Percentiles rank a stretch among this genome's conserved stretches.
These are phyloP conservation scores for Parapsyche elsis DNA, from an alignment of 1,140 invertebrate genomes.

Conservation along the genomic window DNA sequence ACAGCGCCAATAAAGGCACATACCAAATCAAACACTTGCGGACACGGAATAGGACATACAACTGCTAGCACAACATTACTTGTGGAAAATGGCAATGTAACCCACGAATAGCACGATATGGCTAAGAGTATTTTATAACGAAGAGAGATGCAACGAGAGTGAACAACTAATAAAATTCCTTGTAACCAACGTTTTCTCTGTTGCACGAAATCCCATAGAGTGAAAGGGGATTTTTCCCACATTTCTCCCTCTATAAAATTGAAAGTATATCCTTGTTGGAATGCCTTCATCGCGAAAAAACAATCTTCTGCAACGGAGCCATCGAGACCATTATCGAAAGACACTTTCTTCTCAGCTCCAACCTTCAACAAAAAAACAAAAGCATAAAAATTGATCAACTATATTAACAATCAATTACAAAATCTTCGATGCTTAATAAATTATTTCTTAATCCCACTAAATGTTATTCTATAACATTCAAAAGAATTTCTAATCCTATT, in stretches of 20 bases:
- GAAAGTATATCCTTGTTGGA: constrained; percentile 85
- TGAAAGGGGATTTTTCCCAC: constrained; percentile 98
- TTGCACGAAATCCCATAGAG: constrained; percentile 93
- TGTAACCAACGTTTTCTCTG: constrained; percentile 97
- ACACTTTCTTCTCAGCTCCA: constrained; percentile 87
- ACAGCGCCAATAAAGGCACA: constrained; percentile 91
- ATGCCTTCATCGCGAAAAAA: constrained; percentile 95
- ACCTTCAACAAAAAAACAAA: constrained; percentile 71
- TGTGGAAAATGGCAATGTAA: constrained; percentile 91
- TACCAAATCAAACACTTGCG: constrained; percentile 82
- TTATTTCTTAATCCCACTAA: too few species aligned
- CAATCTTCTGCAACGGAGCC: constrained; percentile 98
- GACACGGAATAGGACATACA: constrained; percentile 88
- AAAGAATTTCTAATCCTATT: too few species aligned
- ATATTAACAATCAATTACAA: neutral
- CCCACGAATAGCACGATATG: constrained; percentile 95
- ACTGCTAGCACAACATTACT: constrained; percentile 88
- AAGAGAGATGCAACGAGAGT: constrained; percentile 86
- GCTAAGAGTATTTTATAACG: constrained; percentile 85
- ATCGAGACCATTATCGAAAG: constrained; percentile 95
- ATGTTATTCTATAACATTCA: too few species aligned
- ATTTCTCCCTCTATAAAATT: constrained; percentile 97
- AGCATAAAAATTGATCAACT: constrained; percentile 10
- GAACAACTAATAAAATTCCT: constrained; percentile 94
- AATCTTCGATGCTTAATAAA: too few species aligned